phyloP scores from a whole-genome alignment of 2,113 vertebrate genomes.

The Aphelocoma coerulescens region DNA sequence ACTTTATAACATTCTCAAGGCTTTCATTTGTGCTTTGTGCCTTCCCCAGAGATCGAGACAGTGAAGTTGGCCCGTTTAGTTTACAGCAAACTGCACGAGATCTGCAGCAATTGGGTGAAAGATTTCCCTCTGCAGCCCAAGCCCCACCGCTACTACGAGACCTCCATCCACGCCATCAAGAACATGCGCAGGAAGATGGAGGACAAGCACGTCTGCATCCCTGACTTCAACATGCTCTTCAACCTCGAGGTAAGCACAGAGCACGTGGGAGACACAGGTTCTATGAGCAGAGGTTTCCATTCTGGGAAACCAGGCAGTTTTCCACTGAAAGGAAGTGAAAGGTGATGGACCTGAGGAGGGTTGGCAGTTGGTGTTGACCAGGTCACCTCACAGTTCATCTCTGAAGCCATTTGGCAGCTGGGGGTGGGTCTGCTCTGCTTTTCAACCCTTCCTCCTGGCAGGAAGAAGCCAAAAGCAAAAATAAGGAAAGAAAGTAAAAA shows the following conservation, averaged over 20 bases:
- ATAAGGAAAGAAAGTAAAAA: not conserved
- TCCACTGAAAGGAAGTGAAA: not conserved
- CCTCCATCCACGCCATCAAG: conserved; percentile 98
- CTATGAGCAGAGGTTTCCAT: rapidly evolving
- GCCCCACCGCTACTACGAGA: conserved; percentile 91
- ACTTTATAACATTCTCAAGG: not conserved
- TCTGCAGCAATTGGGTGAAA: conserved; percentile 91
- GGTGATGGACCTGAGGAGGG: not conserved
- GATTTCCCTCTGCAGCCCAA: conserved; percentile 88
- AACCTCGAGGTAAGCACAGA: conserved; percentile 83
- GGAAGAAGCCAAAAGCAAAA: not conserved
- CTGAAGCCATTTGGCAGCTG: not conserved
- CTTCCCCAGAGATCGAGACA: conserved; percentile 86
- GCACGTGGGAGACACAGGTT: not conserved
- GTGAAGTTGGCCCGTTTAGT: conserved; percentile 88
- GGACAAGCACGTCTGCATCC: conserved; percentile 97
- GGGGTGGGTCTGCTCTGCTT: not conserved
- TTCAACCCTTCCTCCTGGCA: not conserved
- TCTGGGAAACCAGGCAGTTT: not conserved
- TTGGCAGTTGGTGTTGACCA: not conserved
- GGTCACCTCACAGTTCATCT: not conserved
- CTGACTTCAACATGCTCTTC: conserved; percentile 96
- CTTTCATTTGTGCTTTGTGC: conserved; percentile 47
- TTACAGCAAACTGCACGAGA: conserved; percentile 89
- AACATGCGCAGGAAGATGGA: conserved; percentile 99